These are phyloP conservation scores for Lacanobia oleracea DNA, from an alignment of 2,888 invertebrate genomes.

Conservation along the genomic window DNA sequence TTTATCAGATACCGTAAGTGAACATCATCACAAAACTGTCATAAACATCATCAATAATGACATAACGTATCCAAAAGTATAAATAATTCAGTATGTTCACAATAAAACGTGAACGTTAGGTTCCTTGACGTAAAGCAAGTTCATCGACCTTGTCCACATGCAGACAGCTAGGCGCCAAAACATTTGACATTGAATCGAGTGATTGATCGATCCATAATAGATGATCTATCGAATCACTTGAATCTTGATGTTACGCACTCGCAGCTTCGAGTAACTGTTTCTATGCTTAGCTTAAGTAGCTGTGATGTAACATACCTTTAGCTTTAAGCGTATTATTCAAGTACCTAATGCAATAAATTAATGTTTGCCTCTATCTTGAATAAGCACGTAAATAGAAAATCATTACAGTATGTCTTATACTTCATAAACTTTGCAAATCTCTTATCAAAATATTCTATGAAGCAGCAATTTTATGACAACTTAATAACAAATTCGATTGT, in stretches of 20 bases:
- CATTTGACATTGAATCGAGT: constrained; percentile 75
- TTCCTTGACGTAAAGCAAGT: constrained; percentile 60
- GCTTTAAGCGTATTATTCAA: constrained; percentile 30
- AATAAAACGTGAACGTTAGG: constrained; percentile 50
- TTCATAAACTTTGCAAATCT: not conserved
- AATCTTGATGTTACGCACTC: constrained; percentile 43
- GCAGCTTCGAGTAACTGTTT: constrained; percentile 62
- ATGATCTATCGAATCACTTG: constrained; percentile 65
- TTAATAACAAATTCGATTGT: not conserved
- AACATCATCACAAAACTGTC: constrained; percentile 21
- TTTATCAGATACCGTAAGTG: not conserved
- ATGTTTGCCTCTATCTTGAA: not conserved
- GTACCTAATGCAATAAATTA: constrained; percentile 11
- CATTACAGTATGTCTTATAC: not conserved
- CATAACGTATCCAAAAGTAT: constrained; percentile 31
- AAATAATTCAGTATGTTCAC: constrained; percentile 43
- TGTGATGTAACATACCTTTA: constrained; percentile 47
- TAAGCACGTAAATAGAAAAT: not conserved
- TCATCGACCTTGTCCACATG: constrained; percentile 78
- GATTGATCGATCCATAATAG: constrained; percentile 82
- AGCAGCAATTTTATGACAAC: not conserved
- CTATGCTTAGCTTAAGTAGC: constrained; percentile 49
- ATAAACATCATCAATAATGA: constrained; percentile 22
- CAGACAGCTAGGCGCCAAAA: constrained; percentile 85
- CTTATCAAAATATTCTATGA: not conserved